phyloP scores from a whole-genome alignment of 2,113 vertebrate genomes.

The Prietella phreatophila region DNA sequence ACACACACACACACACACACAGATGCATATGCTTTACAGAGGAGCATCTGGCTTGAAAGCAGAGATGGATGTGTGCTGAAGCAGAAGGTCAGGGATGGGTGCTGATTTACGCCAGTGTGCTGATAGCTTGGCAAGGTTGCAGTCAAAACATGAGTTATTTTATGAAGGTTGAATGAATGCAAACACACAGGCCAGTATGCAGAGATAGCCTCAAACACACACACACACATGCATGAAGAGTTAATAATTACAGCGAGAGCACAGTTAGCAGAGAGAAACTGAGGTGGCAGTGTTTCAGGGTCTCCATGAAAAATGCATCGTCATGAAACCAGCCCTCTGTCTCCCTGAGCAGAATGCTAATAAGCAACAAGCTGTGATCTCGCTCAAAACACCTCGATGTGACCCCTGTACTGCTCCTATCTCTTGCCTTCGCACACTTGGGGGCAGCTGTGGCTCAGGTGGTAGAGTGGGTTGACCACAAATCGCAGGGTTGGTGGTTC shows the following conservation, averaged over 20 bases:
- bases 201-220: neutral
- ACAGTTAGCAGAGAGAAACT: conserved; percentile 5
- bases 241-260: conserved; percentile 42
- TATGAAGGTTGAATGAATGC: conserved; percentile 17
- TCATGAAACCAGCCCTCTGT: conserved; percentile 19
- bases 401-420: conserved; percentile 37
- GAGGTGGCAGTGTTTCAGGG: conserved; percentile 17
- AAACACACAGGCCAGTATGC: conserved; percentile 6
- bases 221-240: conserved; percentile 8
- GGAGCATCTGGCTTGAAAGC: conserved; percentile 14
- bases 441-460: too few species aligned
- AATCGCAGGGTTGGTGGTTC: too few species aligned
- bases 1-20: neutral
- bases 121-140: conserved; percentile 22
- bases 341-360: conserved; percentile 46
- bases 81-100: conserved; percentile 9
- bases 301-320: conserved; percentile 38
- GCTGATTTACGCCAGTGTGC: conserved; percentile 1
- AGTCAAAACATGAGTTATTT: conserved; percentile 25
- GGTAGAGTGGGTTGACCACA: too few species aligned
- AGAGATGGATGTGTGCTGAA: conserved; percentile 14
- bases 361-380: conserved; percentile 20
- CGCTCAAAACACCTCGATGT: neutral
- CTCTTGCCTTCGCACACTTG: neutral
- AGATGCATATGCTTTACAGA: neutral